phyloP scores from a whole-genome alignment of 2,113 vertebrate species.

The Strix aluco region DNA sequence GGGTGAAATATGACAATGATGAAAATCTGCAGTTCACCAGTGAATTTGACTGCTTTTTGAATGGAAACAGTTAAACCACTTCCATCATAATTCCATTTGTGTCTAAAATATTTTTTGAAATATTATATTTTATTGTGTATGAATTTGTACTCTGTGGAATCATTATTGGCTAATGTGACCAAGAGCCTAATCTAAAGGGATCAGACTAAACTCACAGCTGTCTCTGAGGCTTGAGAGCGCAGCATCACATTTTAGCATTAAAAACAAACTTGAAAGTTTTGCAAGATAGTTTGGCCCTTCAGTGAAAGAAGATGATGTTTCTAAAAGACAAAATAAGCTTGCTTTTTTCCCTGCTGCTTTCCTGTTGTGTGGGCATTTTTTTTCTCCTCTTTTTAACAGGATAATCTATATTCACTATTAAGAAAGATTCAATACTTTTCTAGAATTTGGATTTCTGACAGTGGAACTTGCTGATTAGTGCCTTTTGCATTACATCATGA shows the following conservation, averaged over 20 bases:
- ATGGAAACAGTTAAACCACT: not conserved
- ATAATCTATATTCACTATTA: not conserved
- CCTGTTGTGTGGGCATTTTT: accelerated
- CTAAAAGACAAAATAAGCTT: not conserved
- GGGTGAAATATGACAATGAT: not conserved
- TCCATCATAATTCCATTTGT: not conserved
- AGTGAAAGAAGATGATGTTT: not conserved
- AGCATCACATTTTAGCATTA: not conserved
- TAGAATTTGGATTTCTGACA: not conserved
- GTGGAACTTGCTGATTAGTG: not conserved
- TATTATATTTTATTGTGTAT: not conserved
- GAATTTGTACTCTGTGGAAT: not conserved
- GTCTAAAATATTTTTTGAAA: not conserved
- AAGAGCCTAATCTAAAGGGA: not conserved
- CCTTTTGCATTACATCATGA: not conserved
- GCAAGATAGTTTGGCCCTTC: not conserved
- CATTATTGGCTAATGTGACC: not conserved
- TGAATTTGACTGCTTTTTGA: not conserved
- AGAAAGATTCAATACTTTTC: not conserved
- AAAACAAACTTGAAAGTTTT: not conserved
- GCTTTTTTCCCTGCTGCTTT: not conserved
- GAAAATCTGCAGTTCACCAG: not conserved
- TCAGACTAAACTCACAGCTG: not conserved
- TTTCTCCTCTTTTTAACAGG: accelerated
- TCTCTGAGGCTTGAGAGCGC: not conserved